Conservation (phyloP, 2,797 vertebrate genomes). For the Sebastiscus albofasciatus region DNA sequence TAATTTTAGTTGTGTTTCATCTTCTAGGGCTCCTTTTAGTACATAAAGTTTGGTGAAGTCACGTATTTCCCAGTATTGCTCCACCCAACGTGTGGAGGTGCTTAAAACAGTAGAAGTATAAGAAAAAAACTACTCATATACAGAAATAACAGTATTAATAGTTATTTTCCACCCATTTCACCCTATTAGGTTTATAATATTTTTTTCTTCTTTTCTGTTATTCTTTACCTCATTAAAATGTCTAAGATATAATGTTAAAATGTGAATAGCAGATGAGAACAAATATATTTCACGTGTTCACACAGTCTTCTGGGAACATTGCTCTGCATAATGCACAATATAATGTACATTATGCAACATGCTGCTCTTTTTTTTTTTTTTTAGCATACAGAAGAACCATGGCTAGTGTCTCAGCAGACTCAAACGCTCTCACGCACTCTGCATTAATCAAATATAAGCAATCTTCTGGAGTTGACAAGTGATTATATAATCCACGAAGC, state of each 20-base stretch:
- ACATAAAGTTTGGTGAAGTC: neutral
- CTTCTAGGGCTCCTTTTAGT: neutral
- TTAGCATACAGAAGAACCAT: slow-evolving; percentile 1
- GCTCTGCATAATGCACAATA: slow-evolving; percentile 47
- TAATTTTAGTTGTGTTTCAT: neutral
- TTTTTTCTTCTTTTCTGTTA: neutral
- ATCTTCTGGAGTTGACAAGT: slow-evolving; percentile 2
- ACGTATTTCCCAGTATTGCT: neutral
- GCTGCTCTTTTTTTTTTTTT: slow-evolving; percentile 27
- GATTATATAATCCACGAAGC: neutral
- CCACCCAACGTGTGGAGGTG: neutral
- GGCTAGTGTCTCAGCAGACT: neutral
- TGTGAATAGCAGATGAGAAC: neutral
- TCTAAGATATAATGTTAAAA: neutral
- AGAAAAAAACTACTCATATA: neutral
- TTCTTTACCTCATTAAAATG: neutral
- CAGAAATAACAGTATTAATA: neutral
- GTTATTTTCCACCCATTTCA: no score
- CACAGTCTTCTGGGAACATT: slow-evolving; percentile 21
- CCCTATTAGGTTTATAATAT: neutral
- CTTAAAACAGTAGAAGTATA: neutral
- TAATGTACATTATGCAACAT: slow-evolving; percentile 53
- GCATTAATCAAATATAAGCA: slow-evolving; percentile 22
- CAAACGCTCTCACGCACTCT: neutral
- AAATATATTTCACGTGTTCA: slow-evolving; percentile 14